Conservation (phyloP, 1,140 invertebrate species). For the Pseudomyrmex dendroicus region DNA sequence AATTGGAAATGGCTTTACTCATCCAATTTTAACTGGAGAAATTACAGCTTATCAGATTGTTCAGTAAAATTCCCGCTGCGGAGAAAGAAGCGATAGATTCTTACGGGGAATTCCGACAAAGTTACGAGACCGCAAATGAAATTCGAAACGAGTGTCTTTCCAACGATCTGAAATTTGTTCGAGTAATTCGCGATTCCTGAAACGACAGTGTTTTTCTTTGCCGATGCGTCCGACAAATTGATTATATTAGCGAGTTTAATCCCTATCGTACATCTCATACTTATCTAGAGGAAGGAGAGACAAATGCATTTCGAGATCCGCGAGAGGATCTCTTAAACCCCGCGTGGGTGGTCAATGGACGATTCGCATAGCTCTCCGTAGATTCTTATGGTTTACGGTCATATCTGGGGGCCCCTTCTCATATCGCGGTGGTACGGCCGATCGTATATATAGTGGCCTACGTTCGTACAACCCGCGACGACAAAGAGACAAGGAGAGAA, state of each 20-base stretch:
- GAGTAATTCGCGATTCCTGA: slow-evolving; percentile 50
- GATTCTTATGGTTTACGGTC: slow-evolving; percentile 70
- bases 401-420: slow-evolving; percentile 53
- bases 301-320: not conserved
- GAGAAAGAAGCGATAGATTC: slow-evolving; percentile 23
- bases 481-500: slow-evolving; percentile 37
- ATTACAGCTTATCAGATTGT: slow-evolving; percentile 3
- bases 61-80: slow-evolving; percentile 27
- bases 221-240: no score
- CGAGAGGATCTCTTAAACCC: slow-evolving; percentile 29
- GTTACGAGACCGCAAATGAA: slow-evolving; percentile 80
- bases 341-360: slow-evolving; percentile 73
- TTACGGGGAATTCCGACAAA: slow-evolving; percentile 76
- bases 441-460: slow-evolving; percentile 52
- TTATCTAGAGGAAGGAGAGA: slow-evolving; percentile 29
- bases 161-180: slow-evolving; percentile 64
- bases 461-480: slow-evolving; percentile 53
- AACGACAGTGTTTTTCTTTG: no score
- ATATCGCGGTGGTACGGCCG: slow-evolving; percentile 44
- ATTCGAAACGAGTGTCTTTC: slow-evolving; percentile 67
- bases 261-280: not conserved
- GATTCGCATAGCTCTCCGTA: slow-evolving; percentile 61
- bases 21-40: slow-evolving; percentile 3
- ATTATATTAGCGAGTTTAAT: no score
- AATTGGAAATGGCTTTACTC: not conserved